Percentiles rank a stretch among this genome's conserved stretches.
Conservation (phyloP, 2,113 vertebrate genomes). For the Dryoscopus gambensis region DNA sequence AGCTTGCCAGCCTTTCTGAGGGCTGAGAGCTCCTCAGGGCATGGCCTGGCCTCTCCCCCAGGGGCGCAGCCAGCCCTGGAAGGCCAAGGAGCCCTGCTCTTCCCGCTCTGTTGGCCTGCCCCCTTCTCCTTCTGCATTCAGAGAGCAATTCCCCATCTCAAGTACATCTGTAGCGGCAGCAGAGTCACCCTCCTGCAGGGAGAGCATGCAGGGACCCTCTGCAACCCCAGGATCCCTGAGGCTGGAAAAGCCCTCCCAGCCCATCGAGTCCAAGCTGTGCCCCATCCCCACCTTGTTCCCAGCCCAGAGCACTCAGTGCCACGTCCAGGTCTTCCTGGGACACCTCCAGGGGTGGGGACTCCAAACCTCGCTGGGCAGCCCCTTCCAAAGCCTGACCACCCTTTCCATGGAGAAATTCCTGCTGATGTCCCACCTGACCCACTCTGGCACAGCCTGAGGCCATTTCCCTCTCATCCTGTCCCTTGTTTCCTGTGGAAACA, state of each 20-base stretch:
- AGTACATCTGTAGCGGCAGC: fast-evolving
- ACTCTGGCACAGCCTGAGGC: fast-evolving
- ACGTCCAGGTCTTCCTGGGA: fast-evolving
- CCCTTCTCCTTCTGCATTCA: not conserved
- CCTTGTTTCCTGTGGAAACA: not conserved
- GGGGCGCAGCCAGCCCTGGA: not conserved
- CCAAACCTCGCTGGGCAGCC: not conserved
- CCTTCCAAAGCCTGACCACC: fast-evolving
- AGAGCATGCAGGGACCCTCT: not conserved
- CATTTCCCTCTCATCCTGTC: not conserved
- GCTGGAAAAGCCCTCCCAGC: not conserved
- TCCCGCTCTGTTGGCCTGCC: fast-evolving
- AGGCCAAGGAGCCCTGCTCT: not conserved
- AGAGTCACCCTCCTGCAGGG: not conserved
- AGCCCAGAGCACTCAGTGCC: not conserved
- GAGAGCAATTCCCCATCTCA: not conserved
- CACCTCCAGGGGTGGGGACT: not conserved
- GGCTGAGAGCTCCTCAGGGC: not conserved
- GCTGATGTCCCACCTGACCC: fast-evolving
- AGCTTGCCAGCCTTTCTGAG: not conserved
- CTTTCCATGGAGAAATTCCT: not conserved
- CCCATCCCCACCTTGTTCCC: fast-evolving
- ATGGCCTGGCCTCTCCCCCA: not conserved
- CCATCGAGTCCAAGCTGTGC: fast-evolving
- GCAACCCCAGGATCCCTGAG: fast-evolving